Evolutionary conservation across 2,888 invertebrate species (phyloP), one percentile per base, ranked within the genome.

Genomic region (Tetanocera ferruginea): DNA sequence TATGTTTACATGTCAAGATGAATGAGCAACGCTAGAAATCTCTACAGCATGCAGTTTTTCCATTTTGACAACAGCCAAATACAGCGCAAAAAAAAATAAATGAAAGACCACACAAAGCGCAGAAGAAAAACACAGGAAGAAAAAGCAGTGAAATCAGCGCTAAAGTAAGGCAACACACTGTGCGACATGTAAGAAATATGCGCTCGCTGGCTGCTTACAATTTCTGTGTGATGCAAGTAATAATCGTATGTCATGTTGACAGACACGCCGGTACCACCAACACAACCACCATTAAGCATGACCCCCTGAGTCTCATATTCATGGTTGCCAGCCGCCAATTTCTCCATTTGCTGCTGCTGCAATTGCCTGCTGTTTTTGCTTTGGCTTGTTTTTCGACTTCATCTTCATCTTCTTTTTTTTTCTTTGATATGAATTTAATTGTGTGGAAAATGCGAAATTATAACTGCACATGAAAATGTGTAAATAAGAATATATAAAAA

Each of bases 221-320:
- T 28, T 60, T 60, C 57, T 69, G 23, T 17, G 25, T 51, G 49
- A 49, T n/a, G 49, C 49, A n/a, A 11, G 67, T 43, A 67, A 67
- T 43, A 67, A 43, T 67, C 67, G 25, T 67, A 67, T 43, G 67
- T 67, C 67, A 67, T 67, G 67, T 37, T 67, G 67, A 67, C 67
- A 23, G 67, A 19, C 19, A 60, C 57, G 25, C 25, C 57, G 43
- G 11, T 43, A 43, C 43, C 11, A 43, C 43, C 43, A 43, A 11
- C 14, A 43, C 43, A 37, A 37, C 37, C 37, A 37, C 1, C 37
- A 37, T 6, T 8, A 8, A 6, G 1, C 37, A 43, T 43, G 8
- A 23, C 57, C 11, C 25, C 28, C 9, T 25, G 23, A 28, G 25
- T 60, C 25, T 60, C 57, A 25, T 28, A 28, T 28, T 19, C 57